phyloP scores from a whole-genome alignment of 2,888 invertebrate genomes.

The Antheraea assamensis region DNA sequence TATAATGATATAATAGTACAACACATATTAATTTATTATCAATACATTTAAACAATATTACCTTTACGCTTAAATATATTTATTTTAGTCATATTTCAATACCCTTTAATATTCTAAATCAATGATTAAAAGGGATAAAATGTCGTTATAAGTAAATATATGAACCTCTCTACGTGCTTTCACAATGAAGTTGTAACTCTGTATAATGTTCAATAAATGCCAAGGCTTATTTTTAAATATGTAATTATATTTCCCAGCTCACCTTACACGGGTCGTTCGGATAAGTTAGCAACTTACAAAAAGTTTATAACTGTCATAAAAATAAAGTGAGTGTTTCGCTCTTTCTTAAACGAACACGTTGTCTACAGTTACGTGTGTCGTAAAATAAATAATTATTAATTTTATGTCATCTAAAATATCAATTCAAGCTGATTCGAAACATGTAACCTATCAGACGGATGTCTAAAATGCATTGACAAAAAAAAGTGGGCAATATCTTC shows the following conservation, averaged over 20 bases:
- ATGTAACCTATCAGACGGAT: constrained; percentile 39
- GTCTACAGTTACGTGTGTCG: constrained; percentile 16
- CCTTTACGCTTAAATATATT: not conserved
- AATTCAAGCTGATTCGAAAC: constrained; percentile 38
- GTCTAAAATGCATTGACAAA: constrained; percentile 56
- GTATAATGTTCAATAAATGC: constrained; percentile 7
- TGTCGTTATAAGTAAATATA: not conserved
- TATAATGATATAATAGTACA: too few species aligned
- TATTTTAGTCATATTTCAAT: not conserved
- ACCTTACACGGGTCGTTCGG: not conserved
- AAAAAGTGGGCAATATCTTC: constrained; percentile 51
- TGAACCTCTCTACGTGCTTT: not conserved
- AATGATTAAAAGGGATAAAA: constrained; percentile 2
- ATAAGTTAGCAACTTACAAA: constrained; percentile 12
- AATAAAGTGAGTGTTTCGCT: constrained; percentile 16
- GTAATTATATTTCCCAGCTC: constrained; percentile 9
- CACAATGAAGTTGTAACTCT: constrained; percentile 11
- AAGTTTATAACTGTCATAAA: constrained; percentile 17
- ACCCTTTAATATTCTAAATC: not conserved
- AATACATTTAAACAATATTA: not conserved
- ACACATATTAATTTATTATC: not conserved
- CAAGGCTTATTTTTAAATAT: constrained; percentile 7
- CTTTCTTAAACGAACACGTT: not conserved
- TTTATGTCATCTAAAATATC: constrained; percentile 27
- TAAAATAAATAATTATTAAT: constrained; percentile 23